Evolutionary conservation across 1,140 invertebrate genomes (phyloP).

Genomic region (Anastrepha obliqua): DNA sequence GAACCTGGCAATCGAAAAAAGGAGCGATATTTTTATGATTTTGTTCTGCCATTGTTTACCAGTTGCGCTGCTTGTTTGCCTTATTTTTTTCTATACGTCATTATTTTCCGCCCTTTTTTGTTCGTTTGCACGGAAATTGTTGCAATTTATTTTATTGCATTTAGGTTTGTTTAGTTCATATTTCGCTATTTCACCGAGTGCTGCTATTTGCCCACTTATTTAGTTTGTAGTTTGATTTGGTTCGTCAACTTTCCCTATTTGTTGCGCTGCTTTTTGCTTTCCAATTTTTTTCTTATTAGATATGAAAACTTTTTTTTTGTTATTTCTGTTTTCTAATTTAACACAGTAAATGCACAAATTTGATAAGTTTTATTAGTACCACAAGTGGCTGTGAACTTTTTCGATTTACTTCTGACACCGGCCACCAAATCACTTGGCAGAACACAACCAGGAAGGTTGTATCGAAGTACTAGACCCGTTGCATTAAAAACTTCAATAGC

Average conservation of each 20-base stretch:
- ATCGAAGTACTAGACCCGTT: no score
- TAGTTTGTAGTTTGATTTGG: conserved; percentile 5
- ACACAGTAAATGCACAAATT: neutral
- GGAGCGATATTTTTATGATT: conserved; percentile 5
- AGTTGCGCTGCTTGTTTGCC: neutral
- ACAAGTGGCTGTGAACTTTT: conserved; percentile 4
- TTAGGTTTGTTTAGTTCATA: conserved; percentile 3
- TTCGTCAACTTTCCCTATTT: conserved; percentile 1
- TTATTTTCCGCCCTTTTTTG: conserved; percentile 1
- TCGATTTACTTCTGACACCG: neutral
- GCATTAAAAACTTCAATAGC: neutral
- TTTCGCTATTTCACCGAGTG: neutral
- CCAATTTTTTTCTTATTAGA: neutral
- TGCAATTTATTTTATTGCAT: conserved; percentile 50
- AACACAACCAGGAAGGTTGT: no score
- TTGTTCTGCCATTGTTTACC: neutral
- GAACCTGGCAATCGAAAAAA: neutral
- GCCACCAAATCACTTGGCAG: no score
- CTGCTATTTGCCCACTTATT: neutral
- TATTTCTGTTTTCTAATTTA: neutral
- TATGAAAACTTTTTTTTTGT: neutral
- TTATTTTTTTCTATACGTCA: neutral
- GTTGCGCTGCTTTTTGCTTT: neutral
- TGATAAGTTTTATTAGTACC: conserved; percentile 29
- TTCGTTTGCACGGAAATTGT: neutral